phyloP scores from a whole-genome alignment of 2,888 invertebrate species.

The Timandra comae region DNA sequence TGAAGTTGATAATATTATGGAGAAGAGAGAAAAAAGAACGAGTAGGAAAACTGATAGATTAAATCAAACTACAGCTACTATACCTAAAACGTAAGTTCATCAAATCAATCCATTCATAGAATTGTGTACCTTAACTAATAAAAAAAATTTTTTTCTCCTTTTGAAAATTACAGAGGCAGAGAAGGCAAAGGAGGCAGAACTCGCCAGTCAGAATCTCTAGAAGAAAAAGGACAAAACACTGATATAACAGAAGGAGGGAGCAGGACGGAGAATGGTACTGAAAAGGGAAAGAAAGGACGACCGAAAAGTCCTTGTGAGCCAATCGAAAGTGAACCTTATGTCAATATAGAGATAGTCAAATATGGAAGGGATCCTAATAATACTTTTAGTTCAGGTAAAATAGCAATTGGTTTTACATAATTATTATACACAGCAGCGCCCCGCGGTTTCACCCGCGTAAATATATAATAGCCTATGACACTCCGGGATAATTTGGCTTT shows the following conservation, averaged over 20 bases:
- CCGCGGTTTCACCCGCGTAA: too few relatives aligned
- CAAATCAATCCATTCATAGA: too few relatives aligned
- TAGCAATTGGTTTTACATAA: too few relatives aligned
- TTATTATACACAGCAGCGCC: too few relatives aligned
- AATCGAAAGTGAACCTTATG: constrained; percentile 79
- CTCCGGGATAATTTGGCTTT: too few relatives aligned
- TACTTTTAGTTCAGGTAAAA: constrained; percentile 82
- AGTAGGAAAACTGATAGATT: constrained; percentile 70
- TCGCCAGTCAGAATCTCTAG: constrained; percentile 29
- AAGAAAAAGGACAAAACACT: constrained; percentile 3
- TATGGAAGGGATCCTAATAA: constrained; percentile 83
- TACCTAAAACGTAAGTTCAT: constrained; percentile 68
- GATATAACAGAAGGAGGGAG: constrained; percentile 23
- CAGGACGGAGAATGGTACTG: constrained; percentile 44
- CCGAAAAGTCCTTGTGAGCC: constrained; percentile 82
- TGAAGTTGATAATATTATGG: constrained; percentile 51
- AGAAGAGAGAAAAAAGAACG: constrained; percentile 67
- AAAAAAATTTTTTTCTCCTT: background rate
- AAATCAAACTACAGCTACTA: constrained; percentile 68
- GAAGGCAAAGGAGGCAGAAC: constrained; percentile 62
- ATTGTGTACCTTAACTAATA: too few relatives aligned
- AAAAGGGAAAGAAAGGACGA: constrained; percentile 57
- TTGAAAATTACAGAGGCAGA: constrained; percentile 43
- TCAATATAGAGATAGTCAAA: constrained; percentile 83
- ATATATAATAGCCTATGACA: too few relatives aligned